A percentile compares a stretch with the other conserved stretches of the same genome.
These are phyloP conservation scores for Drosophila repleta DNA, from an alignment of 1,140 invertebrate genomes.

Conservation along the genomic window DNA sequence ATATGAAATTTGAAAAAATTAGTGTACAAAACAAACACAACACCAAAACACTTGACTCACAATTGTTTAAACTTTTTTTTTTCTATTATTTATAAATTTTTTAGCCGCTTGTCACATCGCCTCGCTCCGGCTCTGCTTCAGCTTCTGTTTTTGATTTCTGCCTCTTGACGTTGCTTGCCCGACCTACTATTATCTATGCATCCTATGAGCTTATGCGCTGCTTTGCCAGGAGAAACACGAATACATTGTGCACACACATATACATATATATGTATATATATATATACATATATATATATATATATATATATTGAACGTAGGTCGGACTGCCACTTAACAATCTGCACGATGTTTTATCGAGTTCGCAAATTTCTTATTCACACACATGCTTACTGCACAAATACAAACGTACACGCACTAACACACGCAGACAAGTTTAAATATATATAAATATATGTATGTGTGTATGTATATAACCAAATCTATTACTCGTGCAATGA, in stretches of 20 bases:
- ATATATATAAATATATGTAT: slow-evolving; percentile 49
- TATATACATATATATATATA: slow-evolving; percentile 8
- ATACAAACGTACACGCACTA: slow-evolving; percentile 25
- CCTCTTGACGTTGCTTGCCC: slow-evolving; percentile 52
- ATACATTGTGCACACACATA: slow-evolving; percentile 10
- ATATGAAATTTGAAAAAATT: slow-evolving; percentile 14
- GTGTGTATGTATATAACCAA: slow-evolving; percentile 62
- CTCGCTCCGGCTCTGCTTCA: slow-evolving; percentile 37
- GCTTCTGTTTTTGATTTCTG: slow-evolving; percentile 36
- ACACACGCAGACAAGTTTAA: slow-evolving; percentile 26
- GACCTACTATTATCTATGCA: slow-evolving; percentile 58
- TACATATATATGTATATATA: slow-evolving; percentile 7
- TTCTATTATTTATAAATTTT: background rate
- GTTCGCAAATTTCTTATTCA: slow-evolving; percentile 59
- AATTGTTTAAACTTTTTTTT: slow-evolving; percentile 38
- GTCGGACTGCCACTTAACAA: slow-evolving; percentile 31
- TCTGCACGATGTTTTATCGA: slow-evolving; percentile 53
- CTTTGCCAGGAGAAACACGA: slow-evolving; percentile 28
- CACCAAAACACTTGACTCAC: slow-evolving; percentile 66
- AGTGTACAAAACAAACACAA: slow-evolving; percentile 38
- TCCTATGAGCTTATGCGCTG: slow-evolving; percentile 41
- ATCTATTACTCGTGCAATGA: slow-evolving; percentile 81
- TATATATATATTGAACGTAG: slow-evolving; percentile 22
- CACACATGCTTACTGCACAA: slow-evolving; percentile 40
- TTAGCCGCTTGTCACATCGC: slow-evolving; percentile 57